Percentiles rank a stretch among this genome's conserved stretches.
Evolutionary conservation across 2,113 vertebrate genomes (phyloP).

Genomic region (Helogale parvula): DNA sequence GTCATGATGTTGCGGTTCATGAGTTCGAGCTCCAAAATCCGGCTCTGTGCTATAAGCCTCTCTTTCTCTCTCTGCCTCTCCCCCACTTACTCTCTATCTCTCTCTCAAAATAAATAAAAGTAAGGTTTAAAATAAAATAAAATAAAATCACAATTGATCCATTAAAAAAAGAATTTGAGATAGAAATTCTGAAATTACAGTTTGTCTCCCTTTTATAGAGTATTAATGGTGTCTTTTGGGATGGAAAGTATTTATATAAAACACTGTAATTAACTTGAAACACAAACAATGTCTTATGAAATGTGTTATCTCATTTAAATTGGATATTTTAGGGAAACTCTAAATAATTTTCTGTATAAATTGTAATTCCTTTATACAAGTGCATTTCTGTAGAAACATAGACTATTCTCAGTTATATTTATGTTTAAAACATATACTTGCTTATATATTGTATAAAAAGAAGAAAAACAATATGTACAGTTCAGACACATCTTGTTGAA

Average conservation of each 20-base stretch:
- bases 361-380: conserved; percentile 29
- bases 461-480: not conserved
- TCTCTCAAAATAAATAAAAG: too few relatives aligned
- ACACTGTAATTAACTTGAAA: not conserved
- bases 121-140: too few relatives aligned
- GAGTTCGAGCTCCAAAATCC: too few relatives aligned
- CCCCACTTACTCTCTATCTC: too few relatives aligned
- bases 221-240: not conserved
- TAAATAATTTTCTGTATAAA: not conserved
- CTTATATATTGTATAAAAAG: not conserved
- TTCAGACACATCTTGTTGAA: not conserved
- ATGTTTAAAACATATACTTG: not conserved
- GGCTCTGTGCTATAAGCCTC: too few relatives aligned
- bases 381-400: conserved; percentile 1
- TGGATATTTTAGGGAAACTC: not conserved
- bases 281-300: not conserved
- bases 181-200: not conserved
- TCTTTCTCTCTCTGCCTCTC: too few relatives aligned
- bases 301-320: not conserved
- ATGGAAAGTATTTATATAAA: not conserved
- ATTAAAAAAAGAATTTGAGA: not conserved
- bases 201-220: not conserved
- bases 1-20: too few relatives aligned
- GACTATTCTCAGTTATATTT: not conserved
- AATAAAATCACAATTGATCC: too few relatives aligned